phyloP scores from a whole-genome alignment of 2,888 invertebrate genomes.

The Acronicta psi region DNA sequence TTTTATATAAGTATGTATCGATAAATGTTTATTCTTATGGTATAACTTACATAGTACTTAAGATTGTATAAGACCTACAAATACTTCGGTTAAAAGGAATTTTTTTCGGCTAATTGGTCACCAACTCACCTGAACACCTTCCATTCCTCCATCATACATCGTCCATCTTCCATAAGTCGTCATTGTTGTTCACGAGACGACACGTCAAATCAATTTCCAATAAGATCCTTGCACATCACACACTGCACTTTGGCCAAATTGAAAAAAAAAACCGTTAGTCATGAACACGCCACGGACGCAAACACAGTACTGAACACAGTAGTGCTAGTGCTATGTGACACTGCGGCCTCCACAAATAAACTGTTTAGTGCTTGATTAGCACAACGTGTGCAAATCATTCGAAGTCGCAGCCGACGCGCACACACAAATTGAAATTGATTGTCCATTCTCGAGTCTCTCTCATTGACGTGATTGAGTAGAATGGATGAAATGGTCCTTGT shows the following conservation, averaged over 20 bases:
- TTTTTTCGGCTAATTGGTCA: too few species aligned
- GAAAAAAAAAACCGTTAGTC: slow-evolving; percentile 35
- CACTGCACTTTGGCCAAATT: slow-evolving; percentile 24
- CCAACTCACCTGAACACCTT: slow-evolving; percentile 77
- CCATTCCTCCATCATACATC: slow-evolving; percentile 76
- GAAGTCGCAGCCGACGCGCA: slow-evolving; percentile 56
- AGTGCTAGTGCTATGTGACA: slow-evolving; percentile 67
- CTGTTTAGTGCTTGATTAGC: slow-evolving; percentile 87
- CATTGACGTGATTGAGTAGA: slow-evolving; percentile 83
- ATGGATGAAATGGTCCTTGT: slow-evolving; percentile 80
- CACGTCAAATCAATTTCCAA: slow-evolving; percentile 43
- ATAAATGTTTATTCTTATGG: too few species aligned
- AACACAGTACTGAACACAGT: slow-evolving; percentile 61
- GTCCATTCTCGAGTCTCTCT: slow-evolving; percentile 70
- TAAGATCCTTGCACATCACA: slow-evolving; percentile 37
- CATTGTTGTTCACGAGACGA: slow-evolving; percentile 68
- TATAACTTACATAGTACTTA: too few species aligned
- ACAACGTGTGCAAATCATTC: slow-evolving; percentile 83
- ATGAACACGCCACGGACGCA: slow-evolving; percentile 64
- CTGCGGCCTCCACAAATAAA: slow-evolving; percentile 74
- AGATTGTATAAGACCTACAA: too few species aligned
- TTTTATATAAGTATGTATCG: too few species aligned
- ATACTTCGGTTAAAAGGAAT: too few species aligned
- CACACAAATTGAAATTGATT: slow-evolving; percentile 83
- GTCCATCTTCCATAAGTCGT: slow-evolving; percentile 80